A percentile compares a stretch with the other conserved stretches of the same genome.
Evolutionary conservation across 2,888 invertebrate species (phyloP).

Genomic region (Tachina grossa): DNA sequence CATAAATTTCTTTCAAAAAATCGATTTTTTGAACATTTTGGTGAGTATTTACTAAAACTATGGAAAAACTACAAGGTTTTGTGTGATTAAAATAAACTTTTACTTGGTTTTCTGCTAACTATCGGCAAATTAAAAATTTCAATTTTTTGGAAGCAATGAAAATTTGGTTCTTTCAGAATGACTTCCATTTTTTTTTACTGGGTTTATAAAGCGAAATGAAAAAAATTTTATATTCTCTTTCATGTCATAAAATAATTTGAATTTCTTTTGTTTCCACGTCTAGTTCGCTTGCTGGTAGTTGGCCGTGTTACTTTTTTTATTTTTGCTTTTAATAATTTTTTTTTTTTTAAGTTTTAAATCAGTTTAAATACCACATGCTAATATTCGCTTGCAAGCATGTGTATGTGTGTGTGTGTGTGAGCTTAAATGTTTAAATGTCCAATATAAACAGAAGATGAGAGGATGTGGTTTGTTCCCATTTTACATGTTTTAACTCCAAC

Average conservation of each 20-base stretch:
- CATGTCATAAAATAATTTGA: slow-evolving; percentile 45
- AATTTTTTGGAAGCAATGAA: too few species aligned
- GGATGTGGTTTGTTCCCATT: slow-evolving; percentile 56
- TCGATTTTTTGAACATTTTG: too few species aligned
- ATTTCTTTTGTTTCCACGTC: slow-evolving; percentile 48
- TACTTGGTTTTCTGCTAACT: too few species aligned
- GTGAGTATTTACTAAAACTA: too few species aligned
- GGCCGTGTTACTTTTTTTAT: neutral
- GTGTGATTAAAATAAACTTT: too few species aligned
- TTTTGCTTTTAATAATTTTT: neutral
- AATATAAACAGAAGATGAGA: slow-evolving; percentile 5
- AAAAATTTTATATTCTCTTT: slow-evolving; percentile 26
- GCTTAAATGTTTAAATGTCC: neutral
- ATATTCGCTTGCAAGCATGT: slow-evolving; percentile 2
- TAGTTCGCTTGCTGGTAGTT: slow-evolving; percentile 16
- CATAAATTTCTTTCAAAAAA: too few species aligned
- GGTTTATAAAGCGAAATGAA: slow-evolving; percentile 10
- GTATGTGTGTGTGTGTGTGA: neutral
- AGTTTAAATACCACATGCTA: slow-evolving; percentile 56
- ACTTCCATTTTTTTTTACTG: too few species aligned
- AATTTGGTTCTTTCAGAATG: too few species aligned
- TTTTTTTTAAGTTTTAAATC: slow-evolving; percentile 35
- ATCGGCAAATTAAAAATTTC: too few species aligned
- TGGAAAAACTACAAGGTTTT: too few species aligned
- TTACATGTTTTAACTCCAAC: slow-evolving; percentile 54